These are phyloP conservation scores for Zaprionus africanus DNA, from an alignment of 1,140 invertebrate genomes.

Conservation along the genomic window DNA sequence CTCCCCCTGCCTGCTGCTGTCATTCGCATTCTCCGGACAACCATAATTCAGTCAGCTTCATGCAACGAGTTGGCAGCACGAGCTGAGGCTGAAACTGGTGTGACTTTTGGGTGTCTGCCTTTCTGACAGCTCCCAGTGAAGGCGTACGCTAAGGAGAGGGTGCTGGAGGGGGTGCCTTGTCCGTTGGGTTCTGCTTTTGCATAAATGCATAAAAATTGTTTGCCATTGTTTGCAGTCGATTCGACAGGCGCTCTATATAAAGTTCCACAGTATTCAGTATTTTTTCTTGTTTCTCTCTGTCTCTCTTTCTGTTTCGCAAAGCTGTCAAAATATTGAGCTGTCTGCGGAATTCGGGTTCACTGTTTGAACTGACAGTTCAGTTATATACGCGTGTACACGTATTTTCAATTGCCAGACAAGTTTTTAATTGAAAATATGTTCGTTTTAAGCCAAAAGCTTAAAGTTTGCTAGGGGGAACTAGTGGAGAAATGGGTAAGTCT, in stretches of 20 bases:
- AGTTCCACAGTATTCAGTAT: neutral
- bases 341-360: slow-evolving; percentile 53
- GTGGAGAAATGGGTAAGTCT: too few relatives aligned
- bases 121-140: slow-evolving; percentile 62
- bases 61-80: slow-evolving; percentile 43
- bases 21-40: slow-evolving; percentile 28
- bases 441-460: neutral
- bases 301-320: slow-evolving; percentile 36
- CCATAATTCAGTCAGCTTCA: slow-evolving; percentile 75
- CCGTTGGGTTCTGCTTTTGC: slow-evolving; percentile 61
- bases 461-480: neutral
- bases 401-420: slow-evolving; percentile 64
- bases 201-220: slow-evolving; percentile 82
- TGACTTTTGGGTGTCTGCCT: slow-evolving; percentile 68
- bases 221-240: slow-evolving; percentile 74
- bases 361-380: slow-evolving; percentile 50
- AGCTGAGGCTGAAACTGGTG: slow-evolving; percentile 39
- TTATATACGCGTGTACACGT: slow-evolving; percentile 36
- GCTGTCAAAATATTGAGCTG: slow-evolving; percentile 82
- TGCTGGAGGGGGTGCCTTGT: neutral
- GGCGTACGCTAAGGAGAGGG: neutral
- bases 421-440: slow-evolving; percentile 69
- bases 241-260: slow-evolving; percentile 22
- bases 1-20: slow-evolving; percentile 1
- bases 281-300: slow-evolving; percentile 19